Base-by-base conservation (phyloP, 2,888 invertebrate species). In the Phyllotreta striolata region DNA sequence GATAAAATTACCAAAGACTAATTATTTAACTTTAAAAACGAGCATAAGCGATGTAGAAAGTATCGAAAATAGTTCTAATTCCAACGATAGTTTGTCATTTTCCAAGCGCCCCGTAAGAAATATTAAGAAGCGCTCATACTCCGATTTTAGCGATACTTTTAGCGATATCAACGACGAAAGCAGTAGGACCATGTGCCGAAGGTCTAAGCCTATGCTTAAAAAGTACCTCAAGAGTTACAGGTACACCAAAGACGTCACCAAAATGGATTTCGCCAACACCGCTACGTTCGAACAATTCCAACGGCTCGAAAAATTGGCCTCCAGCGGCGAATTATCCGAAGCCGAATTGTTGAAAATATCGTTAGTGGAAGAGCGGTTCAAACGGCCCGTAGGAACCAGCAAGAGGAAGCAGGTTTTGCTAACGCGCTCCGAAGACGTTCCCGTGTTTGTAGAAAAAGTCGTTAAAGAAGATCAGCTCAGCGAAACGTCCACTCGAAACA, bases 401-500 rank as follows among this genome's bases (percentile, higher is more conserved):
- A 74, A 69, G 61, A 63, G 72, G 12, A 74, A 73, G 63, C 72
- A 72, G 49, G 62, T 55, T 0, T 65, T 70, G 3, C 61, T 55
- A 35, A 47, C 67, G 1, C 68, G 70, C 1, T 38, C 62, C 9
- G 70, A 72, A 13, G 54, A 58, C 10, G 43, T 6, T 13, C 24
- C 9, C 7, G 6, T 43, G 13, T 37, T 9, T 8, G n/a, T 39
- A 34, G 51, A 46, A 24, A 24, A 39, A 6, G n/a, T 10, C 7
- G 24, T 63, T 14, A 55, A 63, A 6, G 51, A 49, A 46, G 56
- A 58, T 46, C 24, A 1, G 24, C 1, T 24, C 24, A 24, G 4
- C 4, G 4, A 24, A 4, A 4, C 24, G 24, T 4, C 24, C 24
- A 4, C 24, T 24, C 38, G 10, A 1, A 12, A 56, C 24, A 38